Base-by-base conservation (phyloP, 2,113 vertebrate species). In the human (Homo sapiens) region DNA sequence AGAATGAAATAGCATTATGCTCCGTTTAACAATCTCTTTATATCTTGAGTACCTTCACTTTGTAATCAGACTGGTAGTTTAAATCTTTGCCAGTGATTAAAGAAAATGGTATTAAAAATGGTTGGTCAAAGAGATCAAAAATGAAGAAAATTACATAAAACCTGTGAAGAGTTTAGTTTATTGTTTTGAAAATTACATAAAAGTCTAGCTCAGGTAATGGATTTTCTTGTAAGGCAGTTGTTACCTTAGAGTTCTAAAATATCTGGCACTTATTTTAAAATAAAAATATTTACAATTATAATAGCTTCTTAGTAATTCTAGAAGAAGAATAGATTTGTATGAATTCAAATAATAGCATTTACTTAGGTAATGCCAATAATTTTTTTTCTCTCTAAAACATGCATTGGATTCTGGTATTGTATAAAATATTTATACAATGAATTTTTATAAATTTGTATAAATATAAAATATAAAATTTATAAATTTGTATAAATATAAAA, bases 111-210 rank as follows among this genome's bases (percentile, higher is more conserved):
- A 52, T 92, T 89, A 79, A 73, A 88, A 85, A 40, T 94, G 1
- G 52, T 6, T 83, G 11, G 25, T 45, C 32, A 90, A 82, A 94
- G 22, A 38, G 30, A 52, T 64, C 3, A 86, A 84, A 97, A 68
- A 68, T 43, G 40, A 78, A 43, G 38, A 94, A 97, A 97, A 96
- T 93, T 94, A 78, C 73, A 90, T 93, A 96, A 90, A 97, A 97
- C 30, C n/a, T 81, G 25, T 98, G 84, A 97, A 27, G 38, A 43
- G 5, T 87, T 97, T 97, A 97, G 59, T 97, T 97, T 97, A 25
- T 94, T 98, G 50, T 96, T 97, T 98, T 93, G 88, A 90, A 96
- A 97, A 96, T 70, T 95, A 48, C 9, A 40, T 76, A 89, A 88
- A 66, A 93, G 78, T 97, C 35, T 93, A 79, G 23, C 17, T 95